Evolutionary conservation across 2,113 vertebrate genomes (phyloP).

Genomic region (Glareola pratincola): DNA sequence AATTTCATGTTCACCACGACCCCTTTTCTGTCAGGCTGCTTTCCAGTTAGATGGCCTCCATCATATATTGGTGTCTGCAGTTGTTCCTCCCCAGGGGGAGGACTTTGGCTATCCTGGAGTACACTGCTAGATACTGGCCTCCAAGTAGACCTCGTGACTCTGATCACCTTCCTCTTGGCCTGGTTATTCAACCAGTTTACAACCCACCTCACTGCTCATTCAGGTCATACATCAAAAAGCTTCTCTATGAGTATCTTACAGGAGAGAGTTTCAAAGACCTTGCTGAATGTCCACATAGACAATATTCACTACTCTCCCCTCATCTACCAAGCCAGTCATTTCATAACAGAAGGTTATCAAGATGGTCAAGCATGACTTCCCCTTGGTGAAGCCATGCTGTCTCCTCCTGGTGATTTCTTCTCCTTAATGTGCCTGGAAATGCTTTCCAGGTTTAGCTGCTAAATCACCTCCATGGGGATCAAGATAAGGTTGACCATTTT

Average conservation of each 20-base stretch:
- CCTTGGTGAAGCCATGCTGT: neutral
- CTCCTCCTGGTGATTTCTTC: neutral
- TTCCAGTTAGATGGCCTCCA: neutral
- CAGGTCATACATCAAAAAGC: neutral
- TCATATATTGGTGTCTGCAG: neutral
- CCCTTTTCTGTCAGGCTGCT: neutral
- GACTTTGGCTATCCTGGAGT: neutral
- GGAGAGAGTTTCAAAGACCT: neutral
- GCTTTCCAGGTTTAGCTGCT: too few relatives aligned
- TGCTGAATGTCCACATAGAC: neutral
- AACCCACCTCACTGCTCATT: neutral
- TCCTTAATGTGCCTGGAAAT: too few relatives aligned
- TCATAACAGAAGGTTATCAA: neutral
- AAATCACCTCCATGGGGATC: too few relatives aligned
- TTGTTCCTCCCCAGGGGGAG: neutral
- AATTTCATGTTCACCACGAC: neutral
- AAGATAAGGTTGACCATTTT: too few relatives aligned
- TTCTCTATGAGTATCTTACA: neutral
- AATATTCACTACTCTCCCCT: neutral
- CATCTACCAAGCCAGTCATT: neutral
- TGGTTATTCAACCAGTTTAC: neutral
- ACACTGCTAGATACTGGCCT: neutral
- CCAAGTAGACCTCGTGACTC: neutral
- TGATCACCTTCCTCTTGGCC: neutral
- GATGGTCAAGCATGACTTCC: neutral